phyloP scores from a whole-genome alignment of 2,888 invertebrate species.

The Aromia moschata region DNA sequence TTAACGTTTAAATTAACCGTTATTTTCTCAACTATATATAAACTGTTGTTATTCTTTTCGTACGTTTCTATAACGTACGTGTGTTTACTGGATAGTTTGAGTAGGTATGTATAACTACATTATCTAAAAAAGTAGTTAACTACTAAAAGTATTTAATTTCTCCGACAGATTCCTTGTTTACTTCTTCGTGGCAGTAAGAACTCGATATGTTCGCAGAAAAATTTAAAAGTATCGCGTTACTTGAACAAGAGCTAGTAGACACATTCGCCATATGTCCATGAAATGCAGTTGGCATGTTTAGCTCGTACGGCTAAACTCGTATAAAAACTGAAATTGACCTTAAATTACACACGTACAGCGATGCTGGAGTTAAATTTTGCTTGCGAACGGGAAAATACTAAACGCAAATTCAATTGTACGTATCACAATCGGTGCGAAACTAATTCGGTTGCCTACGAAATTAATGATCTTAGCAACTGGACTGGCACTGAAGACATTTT shows the following conservation, averaged over 20 bases:
- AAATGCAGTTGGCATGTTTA: constrained; percentile 1
- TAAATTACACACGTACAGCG: background rate
- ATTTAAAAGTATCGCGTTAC: constrained; percentile 14
- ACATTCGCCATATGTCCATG: constrained; percentile 12
- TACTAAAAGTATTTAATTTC: no score
- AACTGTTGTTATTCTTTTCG: no score
- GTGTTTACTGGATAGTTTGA: no score
- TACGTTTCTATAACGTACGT: no score
- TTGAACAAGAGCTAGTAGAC: background rate
- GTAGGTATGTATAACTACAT: no score
- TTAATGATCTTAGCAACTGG: background rate
- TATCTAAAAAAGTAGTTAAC: no score
- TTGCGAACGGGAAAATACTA: background rate
- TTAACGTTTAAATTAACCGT: no score
- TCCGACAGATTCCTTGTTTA: no score
- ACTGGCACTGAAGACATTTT: background rate
- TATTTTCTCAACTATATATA: no score
- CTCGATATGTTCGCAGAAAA: constrained; percentile 1
- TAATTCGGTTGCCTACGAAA: background rate
- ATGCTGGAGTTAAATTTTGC: background rate
- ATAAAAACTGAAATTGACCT: background rate
- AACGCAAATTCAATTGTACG: background rate
- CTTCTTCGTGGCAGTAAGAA: background rate
- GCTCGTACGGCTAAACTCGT: constrained; percentile 5
- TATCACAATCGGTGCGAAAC: background rate